phyloP scores from a whole-genome alignment of 2,113 vertebrate species.

The Panthera tigris region DNA sequence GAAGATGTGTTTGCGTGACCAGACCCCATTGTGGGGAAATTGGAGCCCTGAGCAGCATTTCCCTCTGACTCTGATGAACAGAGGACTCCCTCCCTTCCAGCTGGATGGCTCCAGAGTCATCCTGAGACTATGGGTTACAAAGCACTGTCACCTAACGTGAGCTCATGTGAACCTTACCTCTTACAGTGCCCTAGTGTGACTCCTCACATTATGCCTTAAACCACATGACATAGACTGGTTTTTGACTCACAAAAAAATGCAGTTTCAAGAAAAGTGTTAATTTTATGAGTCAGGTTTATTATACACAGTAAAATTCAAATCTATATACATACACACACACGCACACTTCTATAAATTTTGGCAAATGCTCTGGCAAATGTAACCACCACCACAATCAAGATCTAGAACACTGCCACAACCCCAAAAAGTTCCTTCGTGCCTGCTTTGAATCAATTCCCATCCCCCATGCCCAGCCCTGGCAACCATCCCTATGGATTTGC shows the following conservation, averaged over 20 bases:
- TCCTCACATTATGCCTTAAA: neutral
- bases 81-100: neutral
- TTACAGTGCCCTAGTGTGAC: neutral
- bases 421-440: neutral
- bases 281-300: neutral
- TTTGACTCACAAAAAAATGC: neutral
- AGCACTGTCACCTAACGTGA: neutral
- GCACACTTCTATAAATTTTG: neutral
- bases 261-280: neutral
- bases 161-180: neutral
- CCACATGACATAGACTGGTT: neutral
- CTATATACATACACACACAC: neutral
- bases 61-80: neutral
- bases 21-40: neutral
- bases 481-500: neutral
- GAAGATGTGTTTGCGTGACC: neutral
- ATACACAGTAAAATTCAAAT: neutral
- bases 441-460: too few relatives aligned
- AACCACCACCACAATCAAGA: neutral
- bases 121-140: neutral
- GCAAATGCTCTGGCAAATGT: neutral
- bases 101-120: too few relatives aligned
- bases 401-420: fast-evolving
- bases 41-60: too few relatives aligned
- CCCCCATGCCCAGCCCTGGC: neutral